Base-by-base conservation (phyloP, 2,113 vertebrate genomes). In the Smithornis capensis region DNA sequence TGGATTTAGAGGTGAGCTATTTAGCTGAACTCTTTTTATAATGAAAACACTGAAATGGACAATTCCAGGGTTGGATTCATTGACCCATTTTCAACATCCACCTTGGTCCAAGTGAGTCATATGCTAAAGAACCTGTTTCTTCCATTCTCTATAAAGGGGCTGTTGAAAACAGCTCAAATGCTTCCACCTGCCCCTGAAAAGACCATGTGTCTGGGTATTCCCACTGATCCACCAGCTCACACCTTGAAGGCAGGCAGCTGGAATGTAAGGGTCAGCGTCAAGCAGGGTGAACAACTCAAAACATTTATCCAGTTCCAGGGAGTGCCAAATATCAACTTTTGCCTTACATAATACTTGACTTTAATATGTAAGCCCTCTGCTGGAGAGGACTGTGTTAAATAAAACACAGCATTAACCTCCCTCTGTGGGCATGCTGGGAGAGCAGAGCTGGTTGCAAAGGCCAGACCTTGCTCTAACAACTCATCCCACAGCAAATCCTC, bases 151-250 rank as follows among this genome's bases (percentile, higher is more conserved):
- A 19, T 9, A 83, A 63, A 76, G 19, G 22, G 28, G 35, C 59
- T 70, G 40, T 56, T 81, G 35, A 64, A 83, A 73, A 47, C 5
- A 53, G 19, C 12, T 63, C 22, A 44, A 57, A 85, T 64, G 64
- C 38, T 74, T 73, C 1, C 7, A 55, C 31, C 44, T 77, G 68
- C 13, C 53, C 70, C 70, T 56, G 56, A 62, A 86, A 83, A 67
- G 52, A 47, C 35, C 1, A 1, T 0, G 0, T 17, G 29, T 9
- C 8, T 38, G 10, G 4, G 11, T 28, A 23, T 4, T 59, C 24
- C 24, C 9, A 2, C 12, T 70, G 44, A 68, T 25, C 31, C 19
- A 37, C 29, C 19, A 74, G 55, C 13, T 78, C 75, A 82, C 33
- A 73, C 19, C 13, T n/a, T 1, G 2, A 45, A 17, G 24, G 21